Percentiles rank a stretch among this genome's conserved stretches.
phyloP scores from a whole-genome alignment of 2,888 invertebrate species.

The Subacronicta megacephala region DNA sequence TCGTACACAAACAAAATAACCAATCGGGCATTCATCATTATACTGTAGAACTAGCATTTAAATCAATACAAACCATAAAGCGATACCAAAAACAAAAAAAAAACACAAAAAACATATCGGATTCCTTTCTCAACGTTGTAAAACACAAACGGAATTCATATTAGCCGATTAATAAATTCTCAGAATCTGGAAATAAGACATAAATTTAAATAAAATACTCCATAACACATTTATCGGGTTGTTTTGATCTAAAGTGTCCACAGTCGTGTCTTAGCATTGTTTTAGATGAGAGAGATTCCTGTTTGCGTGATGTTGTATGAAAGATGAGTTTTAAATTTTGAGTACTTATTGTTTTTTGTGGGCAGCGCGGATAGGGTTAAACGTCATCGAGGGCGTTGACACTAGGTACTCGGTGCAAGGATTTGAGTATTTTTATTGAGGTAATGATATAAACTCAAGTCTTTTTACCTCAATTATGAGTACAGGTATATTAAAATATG shows the following conservation, averaged over 20 bases:
- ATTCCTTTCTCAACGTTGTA: conserved; percentile 68
- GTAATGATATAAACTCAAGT: too few relatives aligned
- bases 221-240: conserved; percentile 76
- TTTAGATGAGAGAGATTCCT: conserved; percentile 70
- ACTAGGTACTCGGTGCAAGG: conserved; percentile 10
- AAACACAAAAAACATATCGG: conserved; percentile 67
- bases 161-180: conserved; percentile 88
- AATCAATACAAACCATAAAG: conserved; percentile 45
- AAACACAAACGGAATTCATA: conserved; percentile 86
- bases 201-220: conserved; percentile 87
- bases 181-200: conserved; percentile 86
- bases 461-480: too few relatives aligned
- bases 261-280: conserved; percentile 73
- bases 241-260: conserved; percentile 76
- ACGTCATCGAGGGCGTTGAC: conserved; percentile 48
- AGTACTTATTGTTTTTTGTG: conserved; percentile 64
- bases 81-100: conserved; percentile 32
- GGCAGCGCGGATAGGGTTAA: conserved; percentile 45
- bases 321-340: conserved; percentile 57
- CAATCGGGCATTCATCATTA: conserved; percentile 35
- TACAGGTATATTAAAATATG: too few relatives aligned
- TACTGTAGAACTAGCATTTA: conserved; percentile 34
- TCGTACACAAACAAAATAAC: conserved; percentile 9
- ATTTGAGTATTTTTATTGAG: too few relatives aligned
- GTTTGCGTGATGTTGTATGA: conserved; percentile 67